Evolutionary conservation across 2,888 invertebrate species (phyloP).

Genomic region (Bembecia ichneumoniformis): DNA sequence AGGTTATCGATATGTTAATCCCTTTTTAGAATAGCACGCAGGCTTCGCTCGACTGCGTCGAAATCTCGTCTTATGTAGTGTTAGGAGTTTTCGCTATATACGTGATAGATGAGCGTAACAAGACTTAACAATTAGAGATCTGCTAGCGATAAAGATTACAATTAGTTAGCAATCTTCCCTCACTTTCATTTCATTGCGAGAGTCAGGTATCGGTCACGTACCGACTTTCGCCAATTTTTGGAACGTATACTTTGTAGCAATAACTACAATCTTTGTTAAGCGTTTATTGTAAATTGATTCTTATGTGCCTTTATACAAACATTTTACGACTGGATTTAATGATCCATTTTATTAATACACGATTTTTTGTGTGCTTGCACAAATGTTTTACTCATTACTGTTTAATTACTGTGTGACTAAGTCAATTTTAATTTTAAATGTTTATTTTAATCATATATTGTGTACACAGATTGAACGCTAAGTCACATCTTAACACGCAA

Average conservation of each 20-base stretch:
- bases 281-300: constrained; percentile 60
- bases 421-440: constrained; percentile 55
- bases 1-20: too few relatives aligned
- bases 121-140: neutral
- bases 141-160: neutral
- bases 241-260: too few relatives aligned
- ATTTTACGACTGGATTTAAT: constrained; percentile 57
- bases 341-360: constrained; percentile 50
- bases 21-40: too few relatives aligned
- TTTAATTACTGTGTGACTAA: constrained; percentile 50
- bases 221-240: too few relatives aligned
- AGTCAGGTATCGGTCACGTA: too few relatives aligned
- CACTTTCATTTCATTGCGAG: too few relatives aligned
- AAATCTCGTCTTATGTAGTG: too few relatives aligned
- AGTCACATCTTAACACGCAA: constrained; percentile 57
- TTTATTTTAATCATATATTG: constrained; percentile 41
- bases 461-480: constrained; percentile 42
- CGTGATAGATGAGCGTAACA: neutral
- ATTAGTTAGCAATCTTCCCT: too few relatives aligned
- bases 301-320: constrained; percentile 63
- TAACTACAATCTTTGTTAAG: constrained; percentile 8
- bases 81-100: neutral
- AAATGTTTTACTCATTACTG: constrained; percentile 52
- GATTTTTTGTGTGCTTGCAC: constrained; percentile 58
- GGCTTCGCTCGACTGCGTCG: too few relatives aligned